Conservation (phyloP, 1,140 invertebrate genomes). For the Zaprionus davidi region DNA sequence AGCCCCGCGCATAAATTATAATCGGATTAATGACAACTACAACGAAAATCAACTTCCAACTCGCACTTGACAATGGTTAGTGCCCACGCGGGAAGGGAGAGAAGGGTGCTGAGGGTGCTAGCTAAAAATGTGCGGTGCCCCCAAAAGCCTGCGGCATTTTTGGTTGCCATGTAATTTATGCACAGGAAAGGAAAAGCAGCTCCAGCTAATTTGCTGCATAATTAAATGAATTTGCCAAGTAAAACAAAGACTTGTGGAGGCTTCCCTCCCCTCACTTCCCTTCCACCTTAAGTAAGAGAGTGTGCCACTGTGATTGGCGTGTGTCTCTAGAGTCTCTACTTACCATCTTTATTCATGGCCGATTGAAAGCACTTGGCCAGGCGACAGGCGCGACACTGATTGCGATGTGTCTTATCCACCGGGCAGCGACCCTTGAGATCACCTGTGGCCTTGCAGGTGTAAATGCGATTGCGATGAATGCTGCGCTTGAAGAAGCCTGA, state of each 20-base stretch:
- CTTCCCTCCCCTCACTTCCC: neutral
- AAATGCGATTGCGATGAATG: slow-evolving; percentile 97
- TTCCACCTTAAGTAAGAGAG: too few relatives aligned
- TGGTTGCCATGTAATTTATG: slow-evolving; percentile 78
- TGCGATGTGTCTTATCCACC: slow-evolving; percentile 98
- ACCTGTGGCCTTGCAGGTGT: slow-evolving; percentile 97
- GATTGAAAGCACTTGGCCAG: slow-evolving; percentile 98
- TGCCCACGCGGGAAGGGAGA: neutral
- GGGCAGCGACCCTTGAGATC: slow-evolving; percentile 96
- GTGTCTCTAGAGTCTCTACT: slow-evolving; percentile 84
- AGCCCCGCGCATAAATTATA: slow-evolving; percentile 72
- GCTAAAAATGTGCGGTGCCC: slow-evolving; percentile 30
- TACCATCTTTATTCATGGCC: slow-evolving; percentile 99
- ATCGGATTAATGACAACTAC: slow-evolving; percentile 80
- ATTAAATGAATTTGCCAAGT: slow-evolving; percentile 73
- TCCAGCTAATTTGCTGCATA: slow-evolving; percentile 77
- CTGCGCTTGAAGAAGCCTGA: slow-evolving; percentile 99
- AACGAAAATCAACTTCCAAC: slow-evolving; percentile 56
- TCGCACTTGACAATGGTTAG: slow-evolving; percentile 2
- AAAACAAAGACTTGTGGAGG: slow-evolving; percentile 68
- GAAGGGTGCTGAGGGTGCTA: slow-evolving; percentile 21
- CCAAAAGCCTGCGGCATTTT: slow-evolving; percentile 71
- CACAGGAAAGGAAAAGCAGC: slow-evolving; percentile 35
- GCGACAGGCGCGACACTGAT: slow-evolving; percentile 98
- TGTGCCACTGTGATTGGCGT: too few relatives aligned